Percentiles rank a stretch among this genome's conserved stretches.
These are phyloP conservation scores for Forpus xanthops DNA, from an alignment of 2,797 vertebrate genomes.

Conservation along the genomic window DNA sequence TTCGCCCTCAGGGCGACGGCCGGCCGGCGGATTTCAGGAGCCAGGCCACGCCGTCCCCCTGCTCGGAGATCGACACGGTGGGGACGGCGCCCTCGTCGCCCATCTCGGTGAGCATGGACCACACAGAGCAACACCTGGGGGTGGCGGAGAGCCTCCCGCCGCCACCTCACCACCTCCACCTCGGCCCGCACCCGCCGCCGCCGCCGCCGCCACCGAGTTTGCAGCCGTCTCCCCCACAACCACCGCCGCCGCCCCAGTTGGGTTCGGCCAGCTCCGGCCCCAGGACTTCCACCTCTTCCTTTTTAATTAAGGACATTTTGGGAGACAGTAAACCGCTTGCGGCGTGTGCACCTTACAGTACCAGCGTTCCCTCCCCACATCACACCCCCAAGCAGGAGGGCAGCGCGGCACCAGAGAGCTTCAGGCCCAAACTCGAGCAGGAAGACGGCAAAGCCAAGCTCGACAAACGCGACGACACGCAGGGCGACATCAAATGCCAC, in stretches of 20 bases:
- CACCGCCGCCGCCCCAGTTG: slow-evolving; percentile 73
- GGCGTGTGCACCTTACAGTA: slow-evolving; percentile 97
- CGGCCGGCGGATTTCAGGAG: slow-evolving; percentile 89
- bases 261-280: slow-evolving; percentile 86
- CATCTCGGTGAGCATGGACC: slow-evolving; percentile 94
- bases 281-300: slow-evolving; percentile 96
- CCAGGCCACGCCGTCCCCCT: slow-evolving; percentile 91
- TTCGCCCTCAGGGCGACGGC: slow-evolving; percentile 84
- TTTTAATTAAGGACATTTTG: slow-evolving; percentile 98
- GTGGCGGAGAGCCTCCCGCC: slow-evolving; percentile 86
- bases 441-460: slow-evolving; percentile 90
- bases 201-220: slow-evolving; percentile 75
- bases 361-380: slow-evolving; percentile 89
- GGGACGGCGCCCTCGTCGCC: slow-evolving; percentile 94
- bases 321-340: slow-evolving; percentile 98
- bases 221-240: slow-evolving; percentile 68
- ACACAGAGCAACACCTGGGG: slow-evolving; percentile 84
- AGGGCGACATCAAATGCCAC: slow-evolving; percentile 92
- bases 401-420: slow-evolving; percentile 85
- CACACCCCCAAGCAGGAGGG: slow-evolving; percentile 92
- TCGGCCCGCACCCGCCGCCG: slow-evolving; percentile 75
- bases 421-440: slow-evolving; percentile 94
- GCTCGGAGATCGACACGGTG: slow-evolving; percentile 96
- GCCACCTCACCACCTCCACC: slow-evolving; percentile 82
- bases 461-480: slow-evolving; percentile 91